Evolutionary conservation across 2,888 invertebrate genomes (phyloP).

Genomic region (Callyntrura sp.): DNA sequence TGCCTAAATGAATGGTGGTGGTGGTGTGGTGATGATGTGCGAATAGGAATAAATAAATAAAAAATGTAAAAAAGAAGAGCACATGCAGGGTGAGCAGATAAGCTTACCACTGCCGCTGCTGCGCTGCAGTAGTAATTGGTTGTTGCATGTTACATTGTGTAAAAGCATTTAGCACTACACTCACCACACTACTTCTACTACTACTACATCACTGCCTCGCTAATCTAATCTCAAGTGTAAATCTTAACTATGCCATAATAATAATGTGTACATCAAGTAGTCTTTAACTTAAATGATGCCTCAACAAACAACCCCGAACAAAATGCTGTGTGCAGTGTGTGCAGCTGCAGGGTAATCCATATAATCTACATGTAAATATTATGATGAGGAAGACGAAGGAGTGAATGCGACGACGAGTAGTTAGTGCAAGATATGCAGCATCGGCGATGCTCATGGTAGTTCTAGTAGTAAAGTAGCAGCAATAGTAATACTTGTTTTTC

Average conservation of each 20-base stretch:
- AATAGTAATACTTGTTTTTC: conserved; percentile 23
- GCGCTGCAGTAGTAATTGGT: neutral
- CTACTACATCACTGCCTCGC: too few relatives aligned
- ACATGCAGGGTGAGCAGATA: neutral
- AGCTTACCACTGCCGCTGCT: neutral
- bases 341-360: conserved; percentile 27
- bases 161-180: conserved; percentile 48
- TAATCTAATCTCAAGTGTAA: conserved; percentile 55
- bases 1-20: conserved; percentile 5
- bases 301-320: conserved; percentile 6
- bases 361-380: conserved; percentile 54
- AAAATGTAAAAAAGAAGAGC: neutral
- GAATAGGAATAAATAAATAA: conserved; percentile 53
- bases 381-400: conserved; percentile 41
- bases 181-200: neutral
- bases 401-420: conserved; percentile 20
- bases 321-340: conserved; percentile 29
- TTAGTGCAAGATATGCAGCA: conserved; percentile 11
- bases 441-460: too few relatives aligned
- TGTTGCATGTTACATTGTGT: conserved; percentile 28
- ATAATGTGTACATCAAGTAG: conserved; percentile 42
- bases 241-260: conserved; percentile 55
- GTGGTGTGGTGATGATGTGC: conserved; percentile 36
- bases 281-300: conserved; percentile 39
- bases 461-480: neutral